These are phyloP conservation scores for Lithobates sylvaticus DNA, from an alignment of 2,797 vertebrate species.

Conservation along the genomic window DNA sequence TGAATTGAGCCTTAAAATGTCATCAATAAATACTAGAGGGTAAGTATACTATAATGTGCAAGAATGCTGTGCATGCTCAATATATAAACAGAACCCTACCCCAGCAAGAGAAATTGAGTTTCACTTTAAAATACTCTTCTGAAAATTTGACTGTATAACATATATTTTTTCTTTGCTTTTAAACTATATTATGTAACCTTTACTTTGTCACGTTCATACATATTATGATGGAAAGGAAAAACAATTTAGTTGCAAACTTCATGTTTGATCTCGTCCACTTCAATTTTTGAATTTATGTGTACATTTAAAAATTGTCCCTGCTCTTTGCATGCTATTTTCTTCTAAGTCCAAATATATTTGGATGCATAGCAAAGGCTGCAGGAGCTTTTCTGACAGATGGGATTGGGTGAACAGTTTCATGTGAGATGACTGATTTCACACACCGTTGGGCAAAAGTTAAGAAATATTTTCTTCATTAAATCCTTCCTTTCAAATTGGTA, in stretches of 20 bases:
- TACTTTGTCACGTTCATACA: neutral
- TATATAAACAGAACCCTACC: too few relatives aligned
- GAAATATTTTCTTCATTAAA: slow-evolving; percentile 61
- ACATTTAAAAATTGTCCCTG: slow-evolving; percentile 36
- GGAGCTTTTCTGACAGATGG: slow-evolving; percentile 56
- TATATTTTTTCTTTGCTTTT: neutral
- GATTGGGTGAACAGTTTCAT: slow-evolving; percentile 45
- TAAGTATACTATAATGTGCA: too few relatives aligned
- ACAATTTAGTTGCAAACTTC: neutral
- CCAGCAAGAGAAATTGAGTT: too few relatives aligned
- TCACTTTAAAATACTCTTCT: too few relatives aligned
- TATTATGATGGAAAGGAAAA: neutral
- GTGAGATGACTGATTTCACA: slow-evolving; percentile 59
- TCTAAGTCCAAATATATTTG: slow-evolving; percentile 41
- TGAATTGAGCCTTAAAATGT: too few relatives aligned
- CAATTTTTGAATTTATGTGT: neutral
- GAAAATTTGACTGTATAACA: neutral
- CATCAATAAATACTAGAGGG: too few relatives aligned
- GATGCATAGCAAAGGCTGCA: slow-evolving; percentile 44
- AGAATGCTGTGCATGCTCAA: too few relatives aligned
- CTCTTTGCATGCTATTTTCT: slow-evolving; percentile 43
- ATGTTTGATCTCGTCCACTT: neutral
- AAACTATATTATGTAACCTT: neutral
- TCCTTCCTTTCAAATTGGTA: slow-evolving; percentile 58
- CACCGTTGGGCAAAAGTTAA: slow-evolving; percentile 58